A percentile compares a stretch with the other conserved stretches of the same genome.
Conservation (phyloP, 2,113 vertebrate genomes). For the Chlamydotis undulata region DNA sequence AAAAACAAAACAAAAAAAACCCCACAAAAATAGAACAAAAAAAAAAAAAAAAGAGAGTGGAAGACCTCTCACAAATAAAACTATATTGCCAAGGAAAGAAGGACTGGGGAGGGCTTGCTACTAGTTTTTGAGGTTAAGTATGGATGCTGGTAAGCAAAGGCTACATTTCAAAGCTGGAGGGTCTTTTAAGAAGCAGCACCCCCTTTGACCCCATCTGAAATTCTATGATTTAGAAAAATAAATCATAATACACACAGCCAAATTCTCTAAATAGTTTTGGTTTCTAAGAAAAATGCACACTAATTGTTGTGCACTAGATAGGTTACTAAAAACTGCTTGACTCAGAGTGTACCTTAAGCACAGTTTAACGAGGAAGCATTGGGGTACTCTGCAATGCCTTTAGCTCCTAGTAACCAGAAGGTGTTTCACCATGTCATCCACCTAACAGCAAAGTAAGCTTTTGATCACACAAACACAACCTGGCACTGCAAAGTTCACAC, state of each 20-base stretch:
- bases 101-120: background rate
- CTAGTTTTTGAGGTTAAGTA: background rate
- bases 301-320: fast-evolving
- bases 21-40: background rate
- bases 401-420: background rate
- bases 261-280: background rate
- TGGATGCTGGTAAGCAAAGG: background rate
- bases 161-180: background rate
- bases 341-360: background rate
- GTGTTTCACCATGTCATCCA: background rate
- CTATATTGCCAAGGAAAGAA: background rate
- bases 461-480: background rate
- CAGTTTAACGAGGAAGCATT: background rate
- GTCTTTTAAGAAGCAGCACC: background rate
- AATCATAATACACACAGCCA: background rate
- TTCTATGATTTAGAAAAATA: background rate
- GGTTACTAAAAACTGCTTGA: background rate
- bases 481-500: background rate
- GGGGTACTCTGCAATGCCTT: background rate
- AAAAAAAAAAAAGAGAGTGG: background rate
- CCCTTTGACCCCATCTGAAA: background rate
- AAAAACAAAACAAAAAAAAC: background rate
- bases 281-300: background rate
- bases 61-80: background rate
- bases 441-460: background rate